Evolutionary conservation across 35 echinoderm and acorn worm species (phyloP), one percentile per base, ranked within the genome.

Genomic region (Anneissia japonica): DNA sequence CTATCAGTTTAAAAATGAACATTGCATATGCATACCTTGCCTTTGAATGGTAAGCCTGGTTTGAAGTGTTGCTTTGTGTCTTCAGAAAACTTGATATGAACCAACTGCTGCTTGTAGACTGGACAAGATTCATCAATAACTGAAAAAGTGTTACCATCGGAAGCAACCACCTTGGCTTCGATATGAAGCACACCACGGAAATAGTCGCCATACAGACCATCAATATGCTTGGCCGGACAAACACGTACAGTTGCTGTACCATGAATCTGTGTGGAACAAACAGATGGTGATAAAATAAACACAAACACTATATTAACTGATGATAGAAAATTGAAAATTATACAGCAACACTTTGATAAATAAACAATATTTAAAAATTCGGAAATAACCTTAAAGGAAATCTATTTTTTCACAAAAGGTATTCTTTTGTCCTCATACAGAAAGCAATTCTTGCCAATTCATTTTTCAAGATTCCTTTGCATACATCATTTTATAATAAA

Each of bases 31-130:
- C 87, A 38, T 81, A 99, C 96, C 96, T 87, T 99, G 40, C 96
- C 96, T 34, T 87, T 77, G 33, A 92, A 99, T 14, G 96, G 96
- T 40, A 99, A 74, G 0, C 96, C 96, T 16, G 96, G 96, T 43
- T 99, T 99, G 89, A 93, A 99, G 41, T 99, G 92, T 76, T 93
- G 90, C 78, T 79, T 89, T 10, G 89, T 89, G 35, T 91, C 96
- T 29, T 82, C 31, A 33, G 92, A 86, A 76, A 89, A 99, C 72
- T 93, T 83, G 17, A 99, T 55, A 30, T 82, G 90, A 23, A 94
- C 76, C 0, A 93, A 89, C 72, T 89, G 96, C 77, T 93, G 94
- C 26, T 92, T 79, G 51, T 64, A 64, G 13, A 99, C 90, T 11
- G 88, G 83, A 39, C 92, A 93, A 19, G 96, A 91, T 41, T 99